Base-by-base conservation (phyloP, 2,113 vertebrate genomes). In the Hassar affinis region DNA sequence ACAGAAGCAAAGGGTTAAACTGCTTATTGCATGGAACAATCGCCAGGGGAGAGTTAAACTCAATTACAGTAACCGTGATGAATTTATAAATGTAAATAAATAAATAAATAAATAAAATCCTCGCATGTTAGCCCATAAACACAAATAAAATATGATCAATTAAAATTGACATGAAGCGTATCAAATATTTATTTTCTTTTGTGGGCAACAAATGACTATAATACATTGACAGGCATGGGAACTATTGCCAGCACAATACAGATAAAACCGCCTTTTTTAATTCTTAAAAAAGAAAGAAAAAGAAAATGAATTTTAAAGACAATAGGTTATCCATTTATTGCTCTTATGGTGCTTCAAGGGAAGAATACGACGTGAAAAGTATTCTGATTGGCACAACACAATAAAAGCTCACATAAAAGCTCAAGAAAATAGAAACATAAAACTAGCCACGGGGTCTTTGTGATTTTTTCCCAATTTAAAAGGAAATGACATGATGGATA, bases 111-210 rank as follows among this genome's bases (percentile, higher is more conserved):
- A 7, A 64, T 64, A 35, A 7, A 42, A 95, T 91, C 93, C 93
- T 93, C 90, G 92, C 93, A 94, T 94, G 94, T 94, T 92, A 96
- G 93, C 92, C 94, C 95, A 94, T 94, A 95, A 95, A 97, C 95
- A 95, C 95, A 97, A 87, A 94, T 95, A 91, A 93, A 91, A 96
- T 86, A 97, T 96, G 76, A 95, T 96, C 95, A 92, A 96, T 77
- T 77, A 56, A 77, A 56, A 96, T 97, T 95, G 94, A 99, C 96
- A 98, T 99, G 98, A 98, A 99, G 97, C 96, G 97, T 99, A 99
- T 99, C 97, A 99, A 99, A 99, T 99, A 99, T 99, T 99, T 99
- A 99, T 99, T 99, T 98, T 98, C 96, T 98, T 88, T 98, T 96
- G 96, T 98, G 98, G 97, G 97, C 96, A 99, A 99, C 98, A 99